phyloP scores from a whole-genome alignment of 2,113 vertebrate genomes.

The Cephalophus harveyi region DNA sequence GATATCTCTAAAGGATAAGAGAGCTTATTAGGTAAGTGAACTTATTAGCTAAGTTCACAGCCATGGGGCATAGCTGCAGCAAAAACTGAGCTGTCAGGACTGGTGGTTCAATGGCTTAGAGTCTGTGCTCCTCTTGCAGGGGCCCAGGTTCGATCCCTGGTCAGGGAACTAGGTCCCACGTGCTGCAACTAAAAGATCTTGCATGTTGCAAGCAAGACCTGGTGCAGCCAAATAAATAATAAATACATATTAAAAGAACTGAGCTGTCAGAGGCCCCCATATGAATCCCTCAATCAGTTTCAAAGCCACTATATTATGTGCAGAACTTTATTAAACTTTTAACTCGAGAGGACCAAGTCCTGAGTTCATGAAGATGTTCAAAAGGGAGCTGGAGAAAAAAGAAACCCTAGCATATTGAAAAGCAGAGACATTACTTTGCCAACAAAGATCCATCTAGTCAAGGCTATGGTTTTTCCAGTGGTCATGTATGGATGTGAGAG shows the following conservation, averaged over 20 bases:
- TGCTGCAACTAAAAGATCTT: background rate
- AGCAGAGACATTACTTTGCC: too few species aligned
- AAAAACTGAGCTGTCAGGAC: background rate
- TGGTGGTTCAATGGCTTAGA: background rate
- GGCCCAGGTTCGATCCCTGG: background rate
- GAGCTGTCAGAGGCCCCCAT: too few species aligned
- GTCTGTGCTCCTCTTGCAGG: background rate
- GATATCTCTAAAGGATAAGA: background rate
- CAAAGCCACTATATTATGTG: too few species aligned
- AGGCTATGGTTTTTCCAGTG: too few species aligned
- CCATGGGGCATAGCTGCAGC: accelerated
- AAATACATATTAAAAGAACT: background rate
- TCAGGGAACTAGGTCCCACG: background rate
- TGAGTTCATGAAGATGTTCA: too few species aligned
- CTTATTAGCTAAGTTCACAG: background rate
- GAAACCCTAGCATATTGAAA: too few species aligned
- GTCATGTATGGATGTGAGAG: too few species aligned
- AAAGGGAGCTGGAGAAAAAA: too few species aligned
- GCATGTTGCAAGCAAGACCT: background rate
- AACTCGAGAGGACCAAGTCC: too few species aligned
- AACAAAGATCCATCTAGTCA: too few species aligned
- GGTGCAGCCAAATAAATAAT: background rate
- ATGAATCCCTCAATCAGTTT: too few species aligned
- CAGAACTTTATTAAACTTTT: too few species aligned
- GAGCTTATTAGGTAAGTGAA: background rate